A percentile compares a stretch with the other conserved stretches of the same genome.
These are phyloP conservation scores for Neodontobutis hainanensis DNA, from an alignment of 2,113 vertebrate species.

Conservation along the genomic window DNA sequence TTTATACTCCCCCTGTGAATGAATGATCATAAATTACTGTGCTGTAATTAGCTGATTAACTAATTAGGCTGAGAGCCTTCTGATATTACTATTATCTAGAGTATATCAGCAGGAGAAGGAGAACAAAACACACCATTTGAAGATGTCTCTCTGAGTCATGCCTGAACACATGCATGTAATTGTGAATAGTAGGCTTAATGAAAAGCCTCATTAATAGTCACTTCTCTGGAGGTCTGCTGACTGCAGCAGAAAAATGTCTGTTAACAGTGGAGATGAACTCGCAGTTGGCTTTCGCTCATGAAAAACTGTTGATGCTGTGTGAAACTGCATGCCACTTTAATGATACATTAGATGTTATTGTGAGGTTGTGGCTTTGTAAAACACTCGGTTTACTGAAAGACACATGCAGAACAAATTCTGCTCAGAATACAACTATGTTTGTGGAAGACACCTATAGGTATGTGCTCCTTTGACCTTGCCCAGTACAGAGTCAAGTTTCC, in stretches of 20 bases:
- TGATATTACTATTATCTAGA: slow-evolving; percentile 37
- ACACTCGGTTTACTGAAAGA: too few species aligned
- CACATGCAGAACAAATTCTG: too few species aligned
- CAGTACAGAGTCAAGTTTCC: neutral
- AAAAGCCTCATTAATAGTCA: slow-evolving; percentile 36
- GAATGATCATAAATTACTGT: slow-evolving; percentile 31
- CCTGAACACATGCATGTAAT: slow-evolving; percentile 46
- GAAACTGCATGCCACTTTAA: slow-evolving; percentile 23
- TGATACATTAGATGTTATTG: slow-evolving; percentile 11
- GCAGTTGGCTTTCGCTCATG: slow-evolving; percentile 44
- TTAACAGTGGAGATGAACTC: slow-evolving; percentile 48
- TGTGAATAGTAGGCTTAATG: slow-evolving; percentile 31
- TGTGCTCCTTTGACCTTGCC: slow-evolving; percentile 26
- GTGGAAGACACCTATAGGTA: neutral
- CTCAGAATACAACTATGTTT: neutral
- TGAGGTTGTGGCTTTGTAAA: neutral
- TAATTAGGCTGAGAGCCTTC: slow-evolving; percentile 44
- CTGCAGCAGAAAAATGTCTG: slow-evolving; percentile 44
- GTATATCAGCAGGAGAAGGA: slow-evolving; percentile 55
- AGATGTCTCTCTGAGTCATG: slow-evolving; percentile 40
- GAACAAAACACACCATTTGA: slow-evolving; percentile 43
- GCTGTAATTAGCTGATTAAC: slow-evolving; percentile 34
- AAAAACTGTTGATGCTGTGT: slow-evolving; percentile 17
- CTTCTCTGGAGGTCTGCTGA: slow-evolving; percentile 63
- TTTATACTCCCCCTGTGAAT: slow-evolving; percentile 29